Evolutionary conservation across 2,888 invertebrate genomes (phyloP).

Genomic region (Plusia festucae): DNA sequence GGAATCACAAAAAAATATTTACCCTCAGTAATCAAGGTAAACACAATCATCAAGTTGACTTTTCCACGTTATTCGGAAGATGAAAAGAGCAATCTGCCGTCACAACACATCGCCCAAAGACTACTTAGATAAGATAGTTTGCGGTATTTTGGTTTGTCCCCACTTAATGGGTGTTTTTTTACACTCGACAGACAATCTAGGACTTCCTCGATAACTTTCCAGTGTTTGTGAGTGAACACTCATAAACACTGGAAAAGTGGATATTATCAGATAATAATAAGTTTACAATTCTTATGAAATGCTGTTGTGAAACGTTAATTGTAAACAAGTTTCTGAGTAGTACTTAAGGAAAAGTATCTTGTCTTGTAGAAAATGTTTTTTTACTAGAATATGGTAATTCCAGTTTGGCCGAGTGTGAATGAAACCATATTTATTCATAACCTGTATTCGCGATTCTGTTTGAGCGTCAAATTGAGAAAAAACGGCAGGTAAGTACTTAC

Average conservation of each 20-base stretch:
- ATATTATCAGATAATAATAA: constrained; percentile 43
- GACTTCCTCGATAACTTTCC: constrained; percentile 38
- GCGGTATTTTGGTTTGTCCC: not conserved
- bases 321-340: constrained; percentile 40
- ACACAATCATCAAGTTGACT: too few species aligned
- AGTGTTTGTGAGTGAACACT: too few species aligned
- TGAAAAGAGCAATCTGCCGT: too few species aligned
- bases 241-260: constrained; percentile 32
- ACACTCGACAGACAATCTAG: constrained; percentile 14
- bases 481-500: too few species aligned
- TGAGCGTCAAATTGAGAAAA: too few species aligned
- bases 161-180: constrained; percentile 26
- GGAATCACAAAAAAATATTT: too few species aligned
- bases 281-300: constrained; percentile 38
- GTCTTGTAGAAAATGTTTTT: constrained; percentile 11
- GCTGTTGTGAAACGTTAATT: constrained; percentile 21
- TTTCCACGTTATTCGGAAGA: too few species aligned
- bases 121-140: not conserved
- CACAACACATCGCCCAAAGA: not conserved
- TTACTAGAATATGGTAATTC: constrained; percentile 12
- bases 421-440: constrained; percentile 9
- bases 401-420: not conserved
- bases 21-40: too few species aligned
- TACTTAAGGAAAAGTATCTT: constrained; percentile 39
- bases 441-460: too few species aligned